Percentiles rank a stretch among this genome's conserved stretches.
Conservation (phyloP, 2,113 vertebrate genomes). For the Chloroceryle aenea region DNA sequence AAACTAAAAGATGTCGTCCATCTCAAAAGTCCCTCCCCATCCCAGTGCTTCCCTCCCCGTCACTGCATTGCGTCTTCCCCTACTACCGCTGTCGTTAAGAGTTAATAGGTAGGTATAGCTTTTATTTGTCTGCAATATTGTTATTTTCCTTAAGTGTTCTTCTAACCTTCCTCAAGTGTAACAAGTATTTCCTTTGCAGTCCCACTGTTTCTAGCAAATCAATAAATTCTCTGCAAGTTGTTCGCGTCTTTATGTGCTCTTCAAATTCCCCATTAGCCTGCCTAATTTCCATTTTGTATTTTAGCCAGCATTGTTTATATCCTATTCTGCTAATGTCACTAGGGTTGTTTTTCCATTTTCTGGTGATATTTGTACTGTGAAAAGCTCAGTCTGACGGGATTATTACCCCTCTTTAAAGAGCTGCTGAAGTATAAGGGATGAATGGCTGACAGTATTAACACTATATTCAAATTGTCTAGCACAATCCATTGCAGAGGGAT, state of each 20-base stretch:
- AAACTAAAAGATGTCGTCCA: background rate
- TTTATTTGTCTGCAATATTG: background rate
- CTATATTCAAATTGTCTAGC: background rate
- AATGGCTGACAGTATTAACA: background rate
- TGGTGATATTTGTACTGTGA: background rate
- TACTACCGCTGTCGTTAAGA: background rate
- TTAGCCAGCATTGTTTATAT: constrained; percentile 38
- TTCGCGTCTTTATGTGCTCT: background rate
- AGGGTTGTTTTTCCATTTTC: background rate
- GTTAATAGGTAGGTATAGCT: background rate
- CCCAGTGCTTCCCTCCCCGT: background rate
- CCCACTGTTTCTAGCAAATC: background rate
- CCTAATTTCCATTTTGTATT: constrained; percentile 36
- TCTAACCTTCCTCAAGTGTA: background rate
- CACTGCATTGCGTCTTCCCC: background rate
- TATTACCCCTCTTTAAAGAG: background rate
- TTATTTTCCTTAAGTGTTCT: constrained; percentile 2
- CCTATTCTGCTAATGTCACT: background rate
- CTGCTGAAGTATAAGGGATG: background rate
- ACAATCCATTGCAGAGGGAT: background rate
- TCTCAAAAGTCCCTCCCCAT: background rate
- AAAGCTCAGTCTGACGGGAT: constrained; percentile 12
- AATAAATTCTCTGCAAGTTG: background rate
- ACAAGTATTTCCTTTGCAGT: background rate
- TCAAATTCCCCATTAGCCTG: constrained; percentile 15